Evolutionary conservation across 2,888 invertebrate species (phyloP), one percentile per base, ranked within the genome.

Genomic region (Dioctria linearis): DNA sequence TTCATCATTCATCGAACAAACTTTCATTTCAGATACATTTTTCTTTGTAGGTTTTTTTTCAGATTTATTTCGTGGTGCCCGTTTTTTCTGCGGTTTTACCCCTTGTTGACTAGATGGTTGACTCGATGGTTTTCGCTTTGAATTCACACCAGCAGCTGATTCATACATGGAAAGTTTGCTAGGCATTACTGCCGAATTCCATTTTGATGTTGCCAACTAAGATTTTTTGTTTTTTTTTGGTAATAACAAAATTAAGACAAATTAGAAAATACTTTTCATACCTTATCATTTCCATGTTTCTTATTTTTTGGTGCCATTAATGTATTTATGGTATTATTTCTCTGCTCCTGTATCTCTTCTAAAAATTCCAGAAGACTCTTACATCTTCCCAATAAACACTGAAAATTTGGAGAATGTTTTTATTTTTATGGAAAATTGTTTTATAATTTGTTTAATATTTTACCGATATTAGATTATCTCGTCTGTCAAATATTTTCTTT

Each of bases 401-500:
- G 43, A 5, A 75, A 78, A 25, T 39, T 71, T n/a, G 11, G 8
- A 40, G 13, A 49, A 69, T 49, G 13, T 2, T 37, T 71, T 54
- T 49, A n/a, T 37, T 1, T 25, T 25, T 25, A 25, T 25, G 25
- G 25, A 25, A 25, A 25, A 25, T 25, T 0, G 3, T 13, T 13
- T 59, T 9, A 59, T n/a, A 3, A 5, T 39, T 63, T 63, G 5
- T 5, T 40, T 54, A 59, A n/a, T 59, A 59, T 75, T 40, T 59
- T 75, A 75, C 73, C 80, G 86, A 85, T 4, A 87, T 86, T 5
- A 87, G 84, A 0, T 83, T 84, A 80, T 88, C 88, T 3, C 85
- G 83, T 0, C 83, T 85, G 59, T 86, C 86, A 66, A 88, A 86
- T 5, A 88, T 84, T 13, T 84, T 83, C 79, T 88, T 88, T 0